These are phyloP conservation scores for Parauchenoglanis ngamensis DNA, from an alignment of 2,797 vertebrate genomes.

Conservation along the genomic window DNA sequence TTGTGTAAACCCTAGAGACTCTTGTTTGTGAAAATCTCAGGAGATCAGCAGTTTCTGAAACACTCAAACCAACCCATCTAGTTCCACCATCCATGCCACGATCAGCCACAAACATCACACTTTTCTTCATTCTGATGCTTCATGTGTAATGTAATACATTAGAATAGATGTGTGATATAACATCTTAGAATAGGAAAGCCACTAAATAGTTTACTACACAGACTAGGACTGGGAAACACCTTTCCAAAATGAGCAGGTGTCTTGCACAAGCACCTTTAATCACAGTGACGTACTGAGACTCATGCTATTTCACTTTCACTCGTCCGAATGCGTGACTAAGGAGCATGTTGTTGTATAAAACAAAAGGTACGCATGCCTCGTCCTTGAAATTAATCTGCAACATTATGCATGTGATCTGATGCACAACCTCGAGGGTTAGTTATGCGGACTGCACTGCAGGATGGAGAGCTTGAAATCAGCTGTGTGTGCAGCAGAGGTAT, in stretches of 20 bases:
- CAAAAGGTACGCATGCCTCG: background rate
- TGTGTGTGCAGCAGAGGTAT: background rate
- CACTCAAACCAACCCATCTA: background rate
- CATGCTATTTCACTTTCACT: background rate
- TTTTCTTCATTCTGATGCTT: background rate
- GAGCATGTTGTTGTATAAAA: too few relatives aligned
- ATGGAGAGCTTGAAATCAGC: background rate
- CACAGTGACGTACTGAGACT: slow-evolving; percentile 4
- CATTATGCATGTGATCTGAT: background rate
- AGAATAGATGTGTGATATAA: background rate
- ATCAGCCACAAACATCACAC: background rate
- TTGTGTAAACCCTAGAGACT: background rate
- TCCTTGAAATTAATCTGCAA: slow-evolving; percentile 25
- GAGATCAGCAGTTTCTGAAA: background rate
- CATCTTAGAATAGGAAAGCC: background rate
- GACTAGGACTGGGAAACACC: background rate
- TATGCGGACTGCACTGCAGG: slow-evolving; percentile 22
- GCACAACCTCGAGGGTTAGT: background rate
- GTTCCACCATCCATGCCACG: background rate
- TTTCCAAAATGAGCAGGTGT: background rate
- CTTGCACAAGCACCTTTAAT: background rate
- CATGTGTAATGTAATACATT: background rate
- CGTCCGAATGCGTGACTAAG: background rate
- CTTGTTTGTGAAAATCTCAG: background rate
- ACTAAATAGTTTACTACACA: background rate